Evolutionary conservation across 2,888 invertebrate species (phyloP).

Genomic region (Drosophila paranaensis): DNA sequence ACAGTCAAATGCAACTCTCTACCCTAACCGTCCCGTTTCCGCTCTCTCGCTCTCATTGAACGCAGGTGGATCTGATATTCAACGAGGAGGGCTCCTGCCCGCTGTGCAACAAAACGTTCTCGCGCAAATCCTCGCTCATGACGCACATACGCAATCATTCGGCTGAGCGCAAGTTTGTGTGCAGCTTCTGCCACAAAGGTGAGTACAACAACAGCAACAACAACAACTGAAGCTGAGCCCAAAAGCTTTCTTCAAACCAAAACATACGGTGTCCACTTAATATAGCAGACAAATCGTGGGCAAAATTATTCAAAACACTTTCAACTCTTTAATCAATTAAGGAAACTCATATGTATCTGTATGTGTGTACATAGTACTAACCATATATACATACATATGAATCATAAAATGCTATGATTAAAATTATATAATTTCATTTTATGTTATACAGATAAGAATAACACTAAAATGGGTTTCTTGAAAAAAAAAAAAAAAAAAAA

Average conservation of each 20-base stretch:
- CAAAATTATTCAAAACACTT: not conserved
- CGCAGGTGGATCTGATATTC: constrained; percentile 84
- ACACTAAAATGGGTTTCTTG: not conserved
- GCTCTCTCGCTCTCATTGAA: constrained; percentile 26
- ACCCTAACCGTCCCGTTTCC: constrained; percentile 28
- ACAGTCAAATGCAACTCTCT: constrained; percentile 20
- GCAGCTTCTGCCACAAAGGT: constrained; percentile 85
- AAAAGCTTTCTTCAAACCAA: not conserved
- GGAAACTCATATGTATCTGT: not conserved
- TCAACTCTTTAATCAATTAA: no score
- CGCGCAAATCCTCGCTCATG: constrained; percentile 84
- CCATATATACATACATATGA: not conserved
- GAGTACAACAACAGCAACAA: constrained; percentile 23
- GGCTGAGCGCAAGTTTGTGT: constrained; percentile 85
- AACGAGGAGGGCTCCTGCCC: constrained; percentile 85
- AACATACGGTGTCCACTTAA: constrained; percentile 3
- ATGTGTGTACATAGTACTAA: not conserved
- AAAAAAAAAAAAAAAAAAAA: no score
- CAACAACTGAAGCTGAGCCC: not conserved
- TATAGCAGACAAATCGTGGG: not conserved
- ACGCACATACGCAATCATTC: constrained; percentile 85
- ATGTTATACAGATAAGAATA: constrained; percentile 1
- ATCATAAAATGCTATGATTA: not conserved
- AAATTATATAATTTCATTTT: not conserved
- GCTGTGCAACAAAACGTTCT: constrained; percentile 85